Conservation (phyloP, 2,113 vertebrate species). For the Theropithecus gelada region DNA sequence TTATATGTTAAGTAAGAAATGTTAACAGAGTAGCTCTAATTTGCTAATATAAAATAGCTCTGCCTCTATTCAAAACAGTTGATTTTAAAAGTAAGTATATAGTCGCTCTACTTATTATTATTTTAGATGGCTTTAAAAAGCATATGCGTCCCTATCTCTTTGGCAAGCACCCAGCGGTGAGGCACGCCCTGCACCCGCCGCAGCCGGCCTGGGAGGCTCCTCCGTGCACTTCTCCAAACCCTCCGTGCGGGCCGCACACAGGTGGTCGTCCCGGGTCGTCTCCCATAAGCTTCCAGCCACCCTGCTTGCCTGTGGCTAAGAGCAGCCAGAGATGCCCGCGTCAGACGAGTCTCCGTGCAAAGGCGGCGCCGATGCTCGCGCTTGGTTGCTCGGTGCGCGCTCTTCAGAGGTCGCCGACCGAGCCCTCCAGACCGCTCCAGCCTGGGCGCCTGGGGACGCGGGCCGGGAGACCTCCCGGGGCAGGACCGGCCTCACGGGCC, state of each 20-base stretch:
- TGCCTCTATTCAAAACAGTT: neutral
- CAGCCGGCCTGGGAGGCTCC: neutral
- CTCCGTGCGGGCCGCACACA: neutral
- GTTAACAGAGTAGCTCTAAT: neutral
- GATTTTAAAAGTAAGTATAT: neutral
- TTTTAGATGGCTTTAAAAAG: neutral
- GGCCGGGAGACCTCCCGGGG: neutral
- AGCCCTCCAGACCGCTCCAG: neutral
- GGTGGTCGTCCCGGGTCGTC: neutral
- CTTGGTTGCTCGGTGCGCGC: no score
- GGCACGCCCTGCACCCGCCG: neutral
- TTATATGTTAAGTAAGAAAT: neutral
- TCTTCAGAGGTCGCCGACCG: neutral
- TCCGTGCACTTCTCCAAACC: no score
- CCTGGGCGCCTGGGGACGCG: no score
- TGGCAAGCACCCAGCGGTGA: no score
- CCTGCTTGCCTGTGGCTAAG: neutral
- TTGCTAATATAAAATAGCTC: constrained; percentile 22
- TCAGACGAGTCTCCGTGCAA: neutral
- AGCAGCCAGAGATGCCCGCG: neutral
- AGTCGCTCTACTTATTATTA: neutral
- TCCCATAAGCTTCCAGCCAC: neutral
- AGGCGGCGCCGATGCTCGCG: no score
- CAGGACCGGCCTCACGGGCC: constrained; percentile 34
- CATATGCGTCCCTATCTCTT: no score